Base-by-base conservation (phyloP, 2,888 invertebrate species). In the Dendrolimus houi region DNA sequence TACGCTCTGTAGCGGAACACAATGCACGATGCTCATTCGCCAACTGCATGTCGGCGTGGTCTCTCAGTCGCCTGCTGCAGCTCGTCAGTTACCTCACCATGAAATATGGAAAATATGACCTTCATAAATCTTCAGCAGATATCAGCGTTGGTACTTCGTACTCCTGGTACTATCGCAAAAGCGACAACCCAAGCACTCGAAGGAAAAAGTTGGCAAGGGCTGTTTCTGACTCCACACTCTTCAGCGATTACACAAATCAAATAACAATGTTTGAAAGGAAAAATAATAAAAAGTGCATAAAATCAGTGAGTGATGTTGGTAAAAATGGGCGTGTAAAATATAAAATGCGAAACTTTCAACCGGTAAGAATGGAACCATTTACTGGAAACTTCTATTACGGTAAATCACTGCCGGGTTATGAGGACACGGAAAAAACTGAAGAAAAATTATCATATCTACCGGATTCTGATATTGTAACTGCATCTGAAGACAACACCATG, bases 71-170 rank as follows among this genome's bases (percentile, higher is more conserved):
- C 77, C 79, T 77, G 76, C 75, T 79, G 72, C 75, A 78, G 71
- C 70, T 74, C 63, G 69, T 71, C 68, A 67, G 69, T 62, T 70
- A 72, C 64, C 75, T 75, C 75, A 83, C 75, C 75, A 91, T 91
- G 91, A 91, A 90, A 79, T 79, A 91, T 83, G 91, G 91, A 75
- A 91, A 91, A 83, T 91, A 91, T 77, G 81, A 88, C 79, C 82
- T 91, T 64, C 81, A 86, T 74, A 90, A 90, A 77, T 86, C 83
- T 64, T 85, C 88, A 64, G 81, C 86, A 64, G 85, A 88, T 70
- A 70, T 83, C 68, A 89, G 87, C 67, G 77, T 89, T 65, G 89
- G 88, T 58, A 91, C 91, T 54, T 90, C 91, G 53, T 89, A 87
- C 67, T 91, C 91, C 59, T 91, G 91, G 91, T 89, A 89, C 72